phyloP scores from a whole-genome alignment of 2,888 invertebrate species.

The Eudasyphora cyanicolor region DNA sequence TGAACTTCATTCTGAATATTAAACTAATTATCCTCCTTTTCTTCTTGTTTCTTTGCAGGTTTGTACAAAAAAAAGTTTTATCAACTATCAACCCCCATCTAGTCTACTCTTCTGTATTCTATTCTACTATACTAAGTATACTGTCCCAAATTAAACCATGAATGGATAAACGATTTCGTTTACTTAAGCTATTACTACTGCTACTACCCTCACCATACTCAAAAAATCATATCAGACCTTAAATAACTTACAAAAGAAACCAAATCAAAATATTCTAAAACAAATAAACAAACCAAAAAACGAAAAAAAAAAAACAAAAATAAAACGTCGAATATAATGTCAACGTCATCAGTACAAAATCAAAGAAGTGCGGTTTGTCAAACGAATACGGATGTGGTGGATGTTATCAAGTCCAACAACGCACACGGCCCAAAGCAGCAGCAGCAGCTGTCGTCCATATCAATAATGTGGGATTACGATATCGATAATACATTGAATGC shows the following conservation, averaged over 20 bases:
- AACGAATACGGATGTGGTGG: conserved; percentile 17
- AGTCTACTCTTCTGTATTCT: neutral
- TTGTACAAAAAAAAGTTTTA: conserved; percentile 6
- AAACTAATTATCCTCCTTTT: neutral
- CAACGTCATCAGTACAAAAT: conserved; percentile 54
- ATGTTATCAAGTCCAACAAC: conserved; percentile 3
- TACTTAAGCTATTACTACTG: neutral
- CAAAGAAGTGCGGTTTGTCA: conserved; percentile 26
- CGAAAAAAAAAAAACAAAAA: conserved; percentile 31
- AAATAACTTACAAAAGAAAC: neutral
- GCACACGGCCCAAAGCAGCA: neutral
- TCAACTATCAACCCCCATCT: neutral
- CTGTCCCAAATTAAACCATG: too few relatives aligned
- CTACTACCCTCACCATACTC: neutral
- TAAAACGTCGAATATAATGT: conserved; percentile 44
- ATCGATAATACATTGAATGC: conserved; percentile 79
- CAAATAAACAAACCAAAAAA: conserved; percentile 23
- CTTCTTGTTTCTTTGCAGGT: conserved; percentile 17
- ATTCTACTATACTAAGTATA: neutral
- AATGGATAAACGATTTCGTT: neutral
- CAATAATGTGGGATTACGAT: conserved; percentile 79
- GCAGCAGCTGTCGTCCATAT: conserved; percentile 72
- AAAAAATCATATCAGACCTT: conserved; percentile 56
- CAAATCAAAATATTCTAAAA: conserved; percentile 53
- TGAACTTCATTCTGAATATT: too few relatives aligned